Percentiles rank a stretch among this genome's conserved stretches.
Evolutionary conservation across 2,888 invertebrate genomes (phyloP).

Genomic region (Laothoe populi): DNA sequence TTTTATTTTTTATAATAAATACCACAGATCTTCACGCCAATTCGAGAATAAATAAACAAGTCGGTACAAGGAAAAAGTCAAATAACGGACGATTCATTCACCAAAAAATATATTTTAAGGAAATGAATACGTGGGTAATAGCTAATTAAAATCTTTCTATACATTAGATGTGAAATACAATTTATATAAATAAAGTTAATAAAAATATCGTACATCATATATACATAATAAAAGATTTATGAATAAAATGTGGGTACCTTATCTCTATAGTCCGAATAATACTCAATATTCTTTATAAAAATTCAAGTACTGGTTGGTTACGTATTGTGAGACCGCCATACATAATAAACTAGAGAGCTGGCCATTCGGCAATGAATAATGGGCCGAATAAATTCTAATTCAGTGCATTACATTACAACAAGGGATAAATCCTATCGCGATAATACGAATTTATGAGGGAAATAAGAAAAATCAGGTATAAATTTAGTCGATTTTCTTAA

Average conservation of each 20-base stretch:
- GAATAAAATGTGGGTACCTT: not conserved
- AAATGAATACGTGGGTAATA: too few relatives aligned
- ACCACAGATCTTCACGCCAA: too few relatives aligned
- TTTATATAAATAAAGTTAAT: not conserved
- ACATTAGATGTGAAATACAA: too few relatives aligned
- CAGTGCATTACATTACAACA: constrained; percentile 58
- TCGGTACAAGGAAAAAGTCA: too few relatives aligned
- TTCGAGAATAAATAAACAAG: too few relatives aligned
- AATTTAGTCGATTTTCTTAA: not conserved
- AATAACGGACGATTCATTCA: too few relatives aligned
- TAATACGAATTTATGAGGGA: constrained; percentile 58
- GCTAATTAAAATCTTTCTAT: too few relatives aligned
- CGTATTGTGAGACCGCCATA: constrained; percentile 38
- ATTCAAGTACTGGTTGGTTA: constrained; percentile 31
- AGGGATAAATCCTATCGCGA: constrained; percentile 42
- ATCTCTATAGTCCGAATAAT: not conserved
- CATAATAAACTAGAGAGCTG: constrained; percentile 53
- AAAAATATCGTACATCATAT: not conserved
- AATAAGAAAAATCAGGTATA: not conserved
- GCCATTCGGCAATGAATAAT: constrained; percentile 56
- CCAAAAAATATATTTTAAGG: too few relatives aligned
- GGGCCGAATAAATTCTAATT: constrained; percentile 63
- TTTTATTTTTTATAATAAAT: too few relatives aligned
- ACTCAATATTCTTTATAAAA: constrained; percentile 8
- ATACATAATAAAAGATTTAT: not conserved